A percentile compares a stretch with the other conserved stretches of the same genome.
phyloP scores from a whole-genome alignment of 1,140 invertebrate genomes.

The Camponotus floridanus region DNA sequence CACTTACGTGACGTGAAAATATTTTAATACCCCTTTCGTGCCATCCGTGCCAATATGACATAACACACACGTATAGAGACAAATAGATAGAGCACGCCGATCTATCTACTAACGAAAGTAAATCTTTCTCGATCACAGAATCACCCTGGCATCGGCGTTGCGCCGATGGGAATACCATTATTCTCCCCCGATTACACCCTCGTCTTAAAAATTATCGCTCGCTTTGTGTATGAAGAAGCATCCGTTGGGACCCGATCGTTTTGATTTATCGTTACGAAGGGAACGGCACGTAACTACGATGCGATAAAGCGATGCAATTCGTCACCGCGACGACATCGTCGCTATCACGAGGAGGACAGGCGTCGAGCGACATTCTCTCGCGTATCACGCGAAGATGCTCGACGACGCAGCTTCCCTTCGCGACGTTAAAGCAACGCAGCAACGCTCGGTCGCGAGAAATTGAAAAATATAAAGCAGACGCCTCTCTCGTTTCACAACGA shows the following conservation, averaged over 20 bases:
- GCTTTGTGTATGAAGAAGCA: slow-evolving; percentile 36
- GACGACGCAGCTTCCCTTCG: not conserved
- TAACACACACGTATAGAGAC: slow-evolving; percentile 9
- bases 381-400: slow-evolving; percentile 27
- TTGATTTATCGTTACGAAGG: slow-evolving; percentile 41
- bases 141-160: not conserved
- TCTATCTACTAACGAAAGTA: slow-evolving; percentile 24
- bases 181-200: slow-evolving; percentile 42
- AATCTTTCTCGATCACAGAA: slow-evolving; percentile 6
- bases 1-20: not conserved
- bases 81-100: slow-evolving; percentile 17
- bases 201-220: slow-evolving; percentile 65
- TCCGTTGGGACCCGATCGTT: slow-evolving; percentile 1
- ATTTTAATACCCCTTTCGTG: not conserved
- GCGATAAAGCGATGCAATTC: slow-evolving; percentile 63
- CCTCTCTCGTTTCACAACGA: not conserved
- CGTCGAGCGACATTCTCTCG: slow-evolving; percentile 58
- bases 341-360: slow-evolving; percentile 44
- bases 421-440: slow-evolving; percentile 33
- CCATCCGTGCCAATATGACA: not conserved
- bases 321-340: slow-evolving; percentile 57
- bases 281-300: slow-evolving; percentile 19
- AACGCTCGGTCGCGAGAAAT: slow-evolving; percentile 35
- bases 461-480: slow-evolving; percentile 54
- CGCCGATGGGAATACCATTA: not conserved